A percentile compares a stretch with the other conserved stretches of the same genome.
These are phyloP conservation scores for Neoaliturus tenellus DNA, from an alignment of 2,888 invertebrate species.

Conservation along the genomic window DNA sequence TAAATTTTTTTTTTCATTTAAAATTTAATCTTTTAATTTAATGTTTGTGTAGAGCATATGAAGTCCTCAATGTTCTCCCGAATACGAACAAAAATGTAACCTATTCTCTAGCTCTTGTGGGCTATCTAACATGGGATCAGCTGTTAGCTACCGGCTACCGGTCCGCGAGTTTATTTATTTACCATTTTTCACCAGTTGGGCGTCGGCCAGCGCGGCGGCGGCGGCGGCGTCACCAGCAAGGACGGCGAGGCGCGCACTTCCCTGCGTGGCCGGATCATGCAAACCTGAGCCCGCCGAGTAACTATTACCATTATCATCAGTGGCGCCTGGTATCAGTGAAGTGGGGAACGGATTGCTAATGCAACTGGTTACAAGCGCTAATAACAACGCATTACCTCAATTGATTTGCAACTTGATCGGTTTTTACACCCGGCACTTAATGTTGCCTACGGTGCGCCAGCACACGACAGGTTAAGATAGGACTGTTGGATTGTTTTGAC, in stretches of 20 bases:
- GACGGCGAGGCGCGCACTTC: background rate
- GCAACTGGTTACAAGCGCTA: conserved; percentile 4
- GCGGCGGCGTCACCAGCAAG: background rate
- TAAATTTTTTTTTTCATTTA: too few species aligned
- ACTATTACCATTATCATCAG: conserved; percentile 1
- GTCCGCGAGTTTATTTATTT: background rate
- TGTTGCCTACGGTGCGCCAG: too few species aligned
- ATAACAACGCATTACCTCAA: background rate
- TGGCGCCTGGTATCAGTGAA: conserved; percentile 1
- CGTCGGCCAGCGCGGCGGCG: background rate
- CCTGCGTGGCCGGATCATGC: background rate
- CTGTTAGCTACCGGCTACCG: too few species aligned
- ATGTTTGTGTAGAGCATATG: too few species aligned
- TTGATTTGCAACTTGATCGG: background rate
- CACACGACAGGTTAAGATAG: too few species aligned
- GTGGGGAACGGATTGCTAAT: conserved; percentile 30
- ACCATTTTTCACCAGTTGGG: conserved; percentile 14
- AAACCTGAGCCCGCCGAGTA: background rate
- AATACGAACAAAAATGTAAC: too few species aligned
- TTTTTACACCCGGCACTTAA: background rate
- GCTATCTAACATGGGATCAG: too few species aligned
- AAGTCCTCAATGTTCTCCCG: too few species aligned
- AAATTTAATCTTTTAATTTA: too few species aligned
- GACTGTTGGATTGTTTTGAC: too few species aligned
- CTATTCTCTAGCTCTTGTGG: too few species aligned